A percentile compares a stretch with the other conserved stretches of the same genome.
phyloP scores from a whole-genome alignment of 1,140 invertebrate genomes.

The Papilio xuthus region DNA sequence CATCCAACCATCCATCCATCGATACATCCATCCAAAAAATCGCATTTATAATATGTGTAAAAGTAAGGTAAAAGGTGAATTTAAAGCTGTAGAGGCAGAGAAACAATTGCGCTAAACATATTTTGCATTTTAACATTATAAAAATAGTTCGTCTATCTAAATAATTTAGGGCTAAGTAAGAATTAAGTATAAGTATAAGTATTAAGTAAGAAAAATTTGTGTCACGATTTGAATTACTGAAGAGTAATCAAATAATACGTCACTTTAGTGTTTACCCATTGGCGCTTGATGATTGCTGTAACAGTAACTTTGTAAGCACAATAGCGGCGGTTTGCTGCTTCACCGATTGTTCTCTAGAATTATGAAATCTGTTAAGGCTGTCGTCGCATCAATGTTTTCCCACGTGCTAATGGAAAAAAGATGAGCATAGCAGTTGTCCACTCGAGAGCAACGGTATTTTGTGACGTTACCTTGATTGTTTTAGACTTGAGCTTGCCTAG shows the following conservation, averaged over 20 bases:
- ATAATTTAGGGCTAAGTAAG: no score
- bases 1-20: no score
- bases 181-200: no score
- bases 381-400: constrained; percentile 28
- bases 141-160: no score
- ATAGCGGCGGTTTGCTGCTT: not conserved
- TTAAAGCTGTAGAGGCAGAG: no score
- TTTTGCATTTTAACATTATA: no score
- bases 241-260: not conserved
- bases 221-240: not conserved
- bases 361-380: constrained; percentile 27
- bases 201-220: no score
- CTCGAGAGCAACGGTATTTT: constrained; percentile 2
- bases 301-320: not conserved
- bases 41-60: no score
- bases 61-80: no score
- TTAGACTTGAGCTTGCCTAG: not conserved
- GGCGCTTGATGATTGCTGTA: not conserved
- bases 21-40: no score
- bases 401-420: constrained; percentile 44
- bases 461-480: constrained; percentile 10
- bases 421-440: constrained; percentile 24
- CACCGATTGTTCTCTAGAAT: constrained; percentile 6
- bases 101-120: no score
- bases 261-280: not conserved